Evolutionary conservation across 1,140 invertebrate species (phyloP), one percentile per base, ranked within the genome.

Genomic region (Scylla paramamosain): DNA sequence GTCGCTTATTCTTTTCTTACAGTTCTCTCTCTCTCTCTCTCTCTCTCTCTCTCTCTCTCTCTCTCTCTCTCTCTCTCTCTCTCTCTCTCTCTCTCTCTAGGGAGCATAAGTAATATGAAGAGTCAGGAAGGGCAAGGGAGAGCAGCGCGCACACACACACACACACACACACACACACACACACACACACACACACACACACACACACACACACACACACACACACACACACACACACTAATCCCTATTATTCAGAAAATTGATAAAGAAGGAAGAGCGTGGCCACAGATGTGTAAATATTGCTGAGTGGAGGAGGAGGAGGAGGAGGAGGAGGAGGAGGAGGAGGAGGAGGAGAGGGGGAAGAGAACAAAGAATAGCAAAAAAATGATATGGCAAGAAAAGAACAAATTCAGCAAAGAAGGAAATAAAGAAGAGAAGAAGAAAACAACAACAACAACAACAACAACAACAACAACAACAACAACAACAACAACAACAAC

Each of bases 151-250:
- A 87, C 31, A 84, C 31, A 87, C 39, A 87, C 39, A 87, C 39
- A 87, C 39, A 87, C 31, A 84, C 31, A 87, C 39, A 87, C 10
- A 84, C 31, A 84, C 10, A 20, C 83, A 20, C 83, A 84, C 16
- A 87, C 84, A 87, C 84, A 87, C 84, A 87, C 84, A 87, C 84
- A 31, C 84, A 31, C 84, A 87, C 84, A 87, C 84, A 87, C 84
- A 87, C 84, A 87, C 84, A 87, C 84, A 87, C 84, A 87, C 39
- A 87, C 39, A 87, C 39, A 87, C 39, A 87, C 39, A 87, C 16
- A 87, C 39, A 87, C 39, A 87, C 39, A 87, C 39, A 87, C 12
- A 87, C 39, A 87, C 39, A 87, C 39, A 87, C 39, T 39, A 39
- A 87, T 87, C 31, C 31, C 39, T 10, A 29, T 39, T 31, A 87